These are phyloP conservation scores for Tupiocoris notatus DNA, from an alignment of 2,888 invertebrate genomes.

Conservation along the genomic window DNA sequence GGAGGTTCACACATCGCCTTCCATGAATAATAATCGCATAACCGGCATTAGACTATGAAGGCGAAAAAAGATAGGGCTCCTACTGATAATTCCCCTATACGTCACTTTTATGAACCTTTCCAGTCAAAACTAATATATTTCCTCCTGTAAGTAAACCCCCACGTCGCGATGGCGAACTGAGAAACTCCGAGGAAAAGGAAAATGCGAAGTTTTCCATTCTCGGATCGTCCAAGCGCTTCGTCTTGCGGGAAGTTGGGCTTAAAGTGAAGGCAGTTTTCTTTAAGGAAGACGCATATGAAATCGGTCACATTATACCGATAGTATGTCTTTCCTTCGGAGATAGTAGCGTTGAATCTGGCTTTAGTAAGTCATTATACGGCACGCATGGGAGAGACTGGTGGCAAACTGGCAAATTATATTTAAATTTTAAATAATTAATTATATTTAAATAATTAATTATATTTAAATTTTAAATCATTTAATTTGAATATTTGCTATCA, in stretches of 20 bases:
- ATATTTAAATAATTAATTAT: no score
- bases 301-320: no score
- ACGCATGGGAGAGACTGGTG: no score
- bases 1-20: constrained; percentile 46
- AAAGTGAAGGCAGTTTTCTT: background rate
- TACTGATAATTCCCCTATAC: constrained; percentile 47
- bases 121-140: constrained; percentile 36
- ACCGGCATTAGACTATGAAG: constrained; percentile 38
- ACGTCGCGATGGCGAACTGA: background rate
- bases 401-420: no score
- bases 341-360: no score
- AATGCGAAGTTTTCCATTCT: constrained; percentile 9
- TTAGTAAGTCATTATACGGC: no score
- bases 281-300: no score
- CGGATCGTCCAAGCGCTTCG: constrained; percentile 14
- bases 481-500: no score
- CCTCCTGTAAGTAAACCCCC: constrained; percentile 4
- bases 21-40: constrained; percentile 47
- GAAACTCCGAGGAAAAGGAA: background rate
- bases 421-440: no score
- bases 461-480: no score
- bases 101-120: constrained; percentile 47
- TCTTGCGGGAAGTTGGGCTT: background rate
- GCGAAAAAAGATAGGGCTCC: background rate
- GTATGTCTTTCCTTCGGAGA: no score